Conservation (phyloP, 2,888 invertebrate genomes). For the Acleris emargana region DNA sequence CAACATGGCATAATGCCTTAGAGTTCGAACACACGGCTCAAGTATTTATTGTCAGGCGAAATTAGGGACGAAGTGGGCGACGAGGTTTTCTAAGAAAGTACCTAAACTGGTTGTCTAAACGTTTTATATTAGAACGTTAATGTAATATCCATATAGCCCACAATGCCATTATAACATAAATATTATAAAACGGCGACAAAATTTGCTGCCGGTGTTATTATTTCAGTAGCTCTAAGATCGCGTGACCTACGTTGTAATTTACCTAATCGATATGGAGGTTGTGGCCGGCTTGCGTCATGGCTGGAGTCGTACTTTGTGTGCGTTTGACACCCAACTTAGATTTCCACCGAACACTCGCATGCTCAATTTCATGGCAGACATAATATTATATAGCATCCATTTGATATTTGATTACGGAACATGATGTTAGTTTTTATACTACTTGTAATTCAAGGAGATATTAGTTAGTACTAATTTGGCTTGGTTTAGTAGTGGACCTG, state of each 20-base stretch:
- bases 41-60: too few relatives aligned
- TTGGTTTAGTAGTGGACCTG: constrained; percentile 24
- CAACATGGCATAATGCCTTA: too few relatives aligned
- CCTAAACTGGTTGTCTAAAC: neutral
- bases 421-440: constrained; percentile 14
- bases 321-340: constrained; percentile 47
- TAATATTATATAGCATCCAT: neutral
- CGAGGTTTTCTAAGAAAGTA: too few relatives aligned
- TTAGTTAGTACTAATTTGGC: constrained; percentile 15
- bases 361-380: constrained; percentile 4
- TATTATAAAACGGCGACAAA: constrained; percentile 1
- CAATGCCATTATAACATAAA: neutral
- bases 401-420: neutral
- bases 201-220: constrained; percentile 26
- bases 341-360: constrained; percentile 41
- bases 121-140: neutral
- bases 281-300: constrained; percentile 70
- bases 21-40: too few relatives aligned
- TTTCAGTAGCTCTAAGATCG: constrained; percentile 47
- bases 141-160: neutral
- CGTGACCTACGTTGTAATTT: constrained; percentile 70
- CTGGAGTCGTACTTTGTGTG: constrained; percentile 60
- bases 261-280: constrained; percentile 75
- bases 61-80: too few relatives aligned
- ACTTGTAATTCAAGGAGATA: constrained; percentile 13